Base-by-base conservation (phyloP, 1,140 invertebrate genomes). In the Dinoponera quadriceps region DNA sequence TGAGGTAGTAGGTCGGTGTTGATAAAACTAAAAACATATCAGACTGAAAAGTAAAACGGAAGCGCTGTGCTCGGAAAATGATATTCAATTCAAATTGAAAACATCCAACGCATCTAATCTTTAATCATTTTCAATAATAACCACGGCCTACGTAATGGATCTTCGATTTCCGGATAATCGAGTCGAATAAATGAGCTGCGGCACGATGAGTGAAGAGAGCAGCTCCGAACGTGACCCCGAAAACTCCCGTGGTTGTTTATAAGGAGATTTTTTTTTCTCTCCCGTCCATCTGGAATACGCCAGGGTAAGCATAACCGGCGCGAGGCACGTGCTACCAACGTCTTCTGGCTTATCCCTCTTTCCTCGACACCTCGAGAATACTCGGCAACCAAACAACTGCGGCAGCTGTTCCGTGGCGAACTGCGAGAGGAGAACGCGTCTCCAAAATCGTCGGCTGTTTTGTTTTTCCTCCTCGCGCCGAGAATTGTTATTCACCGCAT, bases 281-380 rank as follows among this genome's bases (percentile, higher is more conserved):
- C 49, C 20, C 29, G 22, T 71, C 73, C 86, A 74, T 72, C 63
- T 81, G 74, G 57, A 82, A 68, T 60, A 81, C 54, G 59, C n/a
- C 62, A 54, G 54, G 57, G 71, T 82, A 54, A 85, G 82, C 88
- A 85, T 85, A 92, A 91, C 91, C 89, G 89, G 91, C 89, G 78
- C 84, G 73, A 85, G 88, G 91, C 92, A 91, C 92, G 92, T 91
- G 91, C 90, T 93, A 82, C 82, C 87, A 87, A 89, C 77, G 86
- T 85, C 85, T 89, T 86, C 87, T 84, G 78, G 81, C 87, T 84
- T 88, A 86, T 89, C 86, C 84, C 75, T 86, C 84, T 89, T 89
- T 80, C 85, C 73, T 68, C 78, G 55, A 13, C 80, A 74, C 82
- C 73, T 83, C 85, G 68, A 87, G 85, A 80, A 87, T 81, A 86